Conservation (phyloP, 2,797 vertebrate species). For the Pseudochromis fuscus region DNA sequence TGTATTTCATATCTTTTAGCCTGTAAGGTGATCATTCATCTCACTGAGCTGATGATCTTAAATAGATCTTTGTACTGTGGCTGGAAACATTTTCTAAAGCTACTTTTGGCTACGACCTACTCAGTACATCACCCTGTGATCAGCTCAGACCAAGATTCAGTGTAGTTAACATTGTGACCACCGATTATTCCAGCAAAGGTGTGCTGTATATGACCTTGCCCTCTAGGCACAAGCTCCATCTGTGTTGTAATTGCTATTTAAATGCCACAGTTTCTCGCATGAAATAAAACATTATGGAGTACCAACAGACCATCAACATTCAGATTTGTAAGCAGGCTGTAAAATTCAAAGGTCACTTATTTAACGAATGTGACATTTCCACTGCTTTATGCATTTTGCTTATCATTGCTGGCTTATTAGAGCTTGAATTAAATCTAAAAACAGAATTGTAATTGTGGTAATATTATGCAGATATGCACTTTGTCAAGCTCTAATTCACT, state of each 20-base stretch:
- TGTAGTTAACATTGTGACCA: slow-evolving; percentile 42
- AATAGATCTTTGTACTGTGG: slow-evolving; percentile 2
- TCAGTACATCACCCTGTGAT: slow-evolving; percentile 8
- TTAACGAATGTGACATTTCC: slow-evolving; percentile 76
- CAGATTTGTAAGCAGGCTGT: slow-evolving; percentile 65
- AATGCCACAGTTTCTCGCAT: slow-evolving; percentile 75
- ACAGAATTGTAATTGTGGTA: slow-evolving; percentile 14
- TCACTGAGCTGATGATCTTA: slow-evolving; percentile 13
- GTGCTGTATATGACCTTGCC: slow-evolving; percentile 45
- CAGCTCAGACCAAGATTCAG: slow-evolving; percentile 9
- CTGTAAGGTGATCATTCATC: slow-evolving; percentile 30
- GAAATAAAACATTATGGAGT: slow-evolving; percentile 72
- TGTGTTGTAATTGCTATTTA: slow-evolving; percentile 72
- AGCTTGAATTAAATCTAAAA: slow-evolving; percentile 40
- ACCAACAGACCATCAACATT: slow-evolving; percentile 65
- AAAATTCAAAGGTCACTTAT: slow-evolving; percentile 73
- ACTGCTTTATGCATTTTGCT: slow-evolving; percentile 51
- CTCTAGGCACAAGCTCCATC: slow-evolving; percentile 42
- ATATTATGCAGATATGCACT: slow-evolving; percentile 30
- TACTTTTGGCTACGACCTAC: not conserved
- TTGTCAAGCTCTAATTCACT: slow-evolving; percentile 32
- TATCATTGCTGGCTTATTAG: slow-evolving; percentile 45
- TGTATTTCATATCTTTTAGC: slow-evolving; percentile 19
- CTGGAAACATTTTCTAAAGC: slow-evolving; percentile 1
- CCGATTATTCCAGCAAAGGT: slow-evolving; percentile 49